Evolutionary conservation across 2,113 vertebrate species (phyloP).

Genomic region (Python bivittatus): DNA sequence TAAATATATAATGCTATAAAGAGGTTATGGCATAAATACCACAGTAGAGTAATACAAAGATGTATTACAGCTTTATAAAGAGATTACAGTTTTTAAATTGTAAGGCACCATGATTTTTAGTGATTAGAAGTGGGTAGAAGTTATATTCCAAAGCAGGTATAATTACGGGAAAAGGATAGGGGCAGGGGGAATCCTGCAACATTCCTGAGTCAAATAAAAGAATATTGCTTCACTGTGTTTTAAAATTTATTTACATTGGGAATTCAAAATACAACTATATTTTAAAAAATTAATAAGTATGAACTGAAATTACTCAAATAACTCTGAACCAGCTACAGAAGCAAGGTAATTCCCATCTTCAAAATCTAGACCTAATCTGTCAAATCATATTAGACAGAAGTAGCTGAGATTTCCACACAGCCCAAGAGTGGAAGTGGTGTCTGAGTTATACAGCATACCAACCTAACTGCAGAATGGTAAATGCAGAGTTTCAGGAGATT

Average conservation of each 20-base stretch:
- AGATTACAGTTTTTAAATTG: background rate
- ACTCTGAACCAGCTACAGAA: background rate
- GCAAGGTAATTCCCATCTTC: background rate
- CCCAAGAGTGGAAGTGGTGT: too few relatives aligned
- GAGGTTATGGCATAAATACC: background rate
- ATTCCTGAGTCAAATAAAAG: background rate
- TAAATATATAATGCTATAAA: background rate
- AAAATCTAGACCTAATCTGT: background rate
- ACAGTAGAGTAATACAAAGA: background rate
- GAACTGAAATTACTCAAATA: background rate
- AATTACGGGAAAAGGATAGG: rapidly evolving
- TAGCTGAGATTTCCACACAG: constrained; percentile 18
- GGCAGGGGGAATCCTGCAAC: background rate
- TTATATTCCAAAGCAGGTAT: background rate
- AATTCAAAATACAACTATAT: background rate
- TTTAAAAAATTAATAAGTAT: background rate
- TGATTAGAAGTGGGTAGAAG: background rate
- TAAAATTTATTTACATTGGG: background rate
- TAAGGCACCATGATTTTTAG: background rate
- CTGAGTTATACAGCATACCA: background rate
- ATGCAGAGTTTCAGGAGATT: background rate
- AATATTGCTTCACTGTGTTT: background rate
- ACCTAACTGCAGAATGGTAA: background rate
- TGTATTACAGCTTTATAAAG: background rate
- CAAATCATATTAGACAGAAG: rapidly evolving